These are phyloP conservation scores for Melanostigma gelatinosum DNA, from an alignment of 2,113 vertebrate genomes.

Conservation along the genomic window DNA sequence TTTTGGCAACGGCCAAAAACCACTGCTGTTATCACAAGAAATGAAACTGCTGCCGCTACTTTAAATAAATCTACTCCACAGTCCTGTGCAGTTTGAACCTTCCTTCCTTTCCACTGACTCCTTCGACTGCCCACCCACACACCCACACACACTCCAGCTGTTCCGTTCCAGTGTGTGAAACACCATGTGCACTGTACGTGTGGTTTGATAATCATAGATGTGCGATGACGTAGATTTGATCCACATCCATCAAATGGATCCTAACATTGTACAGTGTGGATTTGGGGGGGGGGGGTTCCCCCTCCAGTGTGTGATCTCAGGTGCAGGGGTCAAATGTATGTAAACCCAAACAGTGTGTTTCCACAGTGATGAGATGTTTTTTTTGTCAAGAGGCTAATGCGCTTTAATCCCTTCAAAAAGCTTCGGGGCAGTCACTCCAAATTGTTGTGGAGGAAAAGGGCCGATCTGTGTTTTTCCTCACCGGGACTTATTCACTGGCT, in stretches of 20 bases:
- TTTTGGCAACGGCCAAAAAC: not conserved
- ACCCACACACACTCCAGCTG: not conserved
- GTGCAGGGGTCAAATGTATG: conserved; percentile 60
- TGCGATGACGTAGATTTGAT: conserved; percentile 20
- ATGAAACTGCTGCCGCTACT: not conserved
- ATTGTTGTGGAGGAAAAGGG: conserved; percentile 17
- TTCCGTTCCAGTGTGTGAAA: not conserved
- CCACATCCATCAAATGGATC: conserved; percentile 51
- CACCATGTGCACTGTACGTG: conserved; percentile 50
- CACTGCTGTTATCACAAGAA: not conserved
- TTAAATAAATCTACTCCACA: not conserved
- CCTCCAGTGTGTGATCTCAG: conserved; percentile 54
- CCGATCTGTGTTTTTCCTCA: conserved; percentile 37
- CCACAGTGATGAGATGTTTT: conserved; percentile 40
- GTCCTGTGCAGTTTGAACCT: conserved; percentile 1
- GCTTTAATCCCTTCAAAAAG: conserved; percentile 68
- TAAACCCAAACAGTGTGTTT: conserved; percentile 60
- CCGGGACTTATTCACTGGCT: conserved; percentile 23
- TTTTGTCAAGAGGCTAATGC: conserved; percentile 64
- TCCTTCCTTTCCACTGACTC: not conserved
- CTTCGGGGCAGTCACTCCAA: conserved; percentile 18
- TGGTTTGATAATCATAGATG: conserved; percentile 36
- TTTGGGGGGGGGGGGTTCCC: conserved; percentile 37
- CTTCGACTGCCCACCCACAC: not conserved
- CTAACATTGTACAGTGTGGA: conserved; percentile 46